Evolutionary conservation across 2,888 invertebrate genomes (phyloP), one percentile per base, ranked within the genome.

Genomic region (Zaprionus bogoriensis): DNA sequence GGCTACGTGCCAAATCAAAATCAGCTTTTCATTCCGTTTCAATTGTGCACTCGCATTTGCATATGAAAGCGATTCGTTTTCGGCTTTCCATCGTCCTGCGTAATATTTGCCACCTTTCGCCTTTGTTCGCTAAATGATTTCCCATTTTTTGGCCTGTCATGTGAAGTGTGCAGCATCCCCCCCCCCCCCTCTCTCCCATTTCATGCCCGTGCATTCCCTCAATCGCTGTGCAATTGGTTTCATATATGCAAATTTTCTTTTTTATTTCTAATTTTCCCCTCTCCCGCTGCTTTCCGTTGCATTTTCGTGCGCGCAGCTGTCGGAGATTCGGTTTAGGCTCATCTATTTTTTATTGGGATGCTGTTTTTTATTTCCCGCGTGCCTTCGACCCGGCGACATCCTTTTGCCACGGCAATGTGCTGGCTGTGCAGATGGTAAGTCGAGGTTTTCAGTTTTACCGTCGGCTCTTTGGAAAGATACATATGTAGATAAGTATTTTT

Each of bases 1-100:
- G 41, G 25, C 64, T 79, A 83, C 83, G 86, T 87, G 83, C 80
- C 72, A 86, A 87, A 83, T 87, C 83, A 80, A 83, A 83, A 83
- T 87, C 83, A 85, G 74, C 80, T 68, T 73, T 70, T 64, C 65
- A 79, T 74, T 66, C 53, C 53, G 52, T 55, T 60, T 73, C 61
- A 57, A 67, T 67, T 74, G 70, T 66, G 60, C 55, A 45, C 62
- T 63, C 60, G 39, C 46, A 88, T 88, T 86, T 87, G 83, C 86
- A 88, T 88, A 87, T 88, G 80, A 88, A 86, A 80, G 86, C 76
- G 52, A 48, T 78, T 72, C 63, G 57, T 67, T 61, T 77, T 54
- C 45, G 46, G 38, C 27, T 71, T 63, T 53, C 45, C 58, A 47
- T 66, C 46, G 58, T 67, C 45, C 77, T 55, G 60, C 62, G 65